Percentiles rank a stretch among this genome's conserved stretches.
Evolutionary conservation across 2,113 vertebrate species (phyloP).

Genomic region (Sturnira hondurensis): DNA sequence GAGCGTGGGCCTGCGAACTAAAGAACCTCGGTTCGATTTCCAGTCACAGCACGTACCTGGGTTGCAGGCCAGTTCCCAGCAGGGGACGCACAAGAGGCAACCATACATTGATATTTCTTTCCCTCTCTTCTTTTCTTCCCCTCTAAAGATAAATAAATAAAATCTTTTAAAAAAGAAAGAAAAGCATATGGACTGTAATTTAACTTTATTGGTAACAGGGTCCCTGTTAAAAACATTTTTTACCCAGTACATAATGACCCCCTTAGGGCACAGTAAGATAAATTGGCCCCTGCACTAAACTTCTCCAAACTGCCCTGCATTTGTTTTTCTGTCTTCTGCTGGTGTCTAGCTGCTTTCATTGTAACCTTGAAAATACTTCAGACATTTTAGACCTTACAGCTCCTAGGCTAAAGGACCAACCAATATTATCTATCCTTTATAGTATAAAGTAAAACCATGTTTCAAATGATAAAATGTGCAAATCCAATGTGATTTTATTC

Average conservation of each 20-base stretch:
- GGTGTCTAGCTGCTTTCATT: neutral
- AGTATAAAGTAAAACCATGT: neutral
- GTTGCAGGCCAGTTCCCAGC: too few relatives aligned
- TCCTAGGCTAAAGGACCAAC: neutral
- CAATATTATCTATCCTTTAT: neutral
- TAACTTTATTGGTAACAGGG: neutral
- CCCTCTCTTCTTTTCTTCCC: too few relatives aligned
- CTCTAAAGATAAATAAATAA: too few relatives aligned
- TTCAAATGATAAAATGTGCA: neutral
- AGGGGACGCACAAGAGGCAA: too few relatives aligned
- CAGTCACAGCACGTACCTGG: too few relatives aligned
- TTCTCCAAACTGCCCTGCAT: neutral
- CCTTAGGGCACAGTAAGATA: neutral
- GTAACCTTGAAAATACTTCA: neutral
- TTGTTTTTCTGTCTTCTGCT: neutral
- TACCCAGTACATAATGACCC: neutral
- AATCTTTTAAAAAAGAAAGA: too few relatives aligned
- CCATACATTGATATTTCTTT: too few relatives aligned
- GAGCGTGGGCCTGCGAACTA: too few relatives aligned
- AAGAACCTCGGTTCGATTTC: too few relatives aligned
- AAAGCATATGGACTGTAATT: neutral
- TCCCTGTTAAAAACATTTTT: constrained; percentile 20
- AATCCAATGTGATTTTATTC: constrained; percentile 16
- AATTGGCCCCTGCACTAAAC: neutral
- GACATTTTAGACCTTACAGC: neutral